These are phyloP conservation scores for Chamaea fasciata DNA, from an alignment of 2,113 vertebrate species.

Conservation along the genomic window DNA sequence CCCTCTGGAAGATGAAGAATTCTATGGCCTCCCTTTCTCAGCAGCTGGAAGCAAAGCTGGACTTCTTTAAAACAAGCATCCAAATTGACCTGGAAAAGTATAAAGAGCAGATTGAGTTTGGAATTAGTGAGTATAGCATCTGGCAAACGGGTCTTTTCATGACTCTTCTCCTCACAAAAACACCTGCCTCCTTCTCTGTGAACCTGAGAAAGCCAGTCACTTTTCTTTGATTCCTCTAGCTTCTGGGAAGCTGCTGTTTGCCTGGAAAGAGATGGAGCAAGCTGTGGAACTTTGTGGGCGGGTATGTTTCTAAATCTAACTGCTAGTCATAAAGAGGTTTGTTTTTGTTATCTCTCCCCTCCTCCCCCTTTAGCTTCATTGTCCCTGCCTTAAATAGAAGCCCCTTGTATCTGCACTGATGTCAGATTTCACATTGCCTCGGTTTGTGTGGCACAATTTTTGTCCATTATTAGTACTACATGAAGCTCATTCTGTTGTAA, in stretches of 20 bases:
- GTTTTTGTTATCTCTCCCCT: neutral
- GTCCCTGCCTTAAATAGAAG: neutral
- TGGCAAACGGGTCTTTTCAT: neutral
- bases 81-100: slow-evolving; percentile 98
- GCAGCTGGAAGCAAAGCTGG: slow-evolving; percentile 92
- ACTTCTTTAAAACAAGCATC: slow-evolving; percentile 95
- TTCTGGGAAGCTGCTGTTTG: slow-evolving; percentile 90
- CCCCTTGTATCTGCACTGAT: neutral
- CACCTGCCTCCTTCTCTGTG: neutral
- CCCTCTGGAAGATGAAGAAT: slow-evolving; percentile 94
- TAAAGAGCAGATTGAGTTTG: slow-evolving; percentile 91
- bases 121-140: slow-evolving; percentile 82
- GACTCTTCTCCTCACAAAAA: neutral
- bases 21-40: slow-evolving; percentile 94
- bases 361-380: neutral
- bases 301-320: slow-evolving; percentile 70
- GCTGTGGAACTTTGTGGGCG: slow-evolving; percentile 85
- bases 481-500: neutral
- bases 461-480: neutral
- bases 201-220: neutral
- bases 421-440: neutral
- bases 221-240: slow-evolving; percentile 70
- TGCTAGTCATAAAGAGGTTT: neutral
- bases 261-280: slow-evolving; percentile 95
- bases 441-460: neutral